Evolutionary conservation across 1,140 invertebrate genomes (phyloP), one percentile per base, ranked within the genome.

Genomic region (Glomeris maerens): DNA sequence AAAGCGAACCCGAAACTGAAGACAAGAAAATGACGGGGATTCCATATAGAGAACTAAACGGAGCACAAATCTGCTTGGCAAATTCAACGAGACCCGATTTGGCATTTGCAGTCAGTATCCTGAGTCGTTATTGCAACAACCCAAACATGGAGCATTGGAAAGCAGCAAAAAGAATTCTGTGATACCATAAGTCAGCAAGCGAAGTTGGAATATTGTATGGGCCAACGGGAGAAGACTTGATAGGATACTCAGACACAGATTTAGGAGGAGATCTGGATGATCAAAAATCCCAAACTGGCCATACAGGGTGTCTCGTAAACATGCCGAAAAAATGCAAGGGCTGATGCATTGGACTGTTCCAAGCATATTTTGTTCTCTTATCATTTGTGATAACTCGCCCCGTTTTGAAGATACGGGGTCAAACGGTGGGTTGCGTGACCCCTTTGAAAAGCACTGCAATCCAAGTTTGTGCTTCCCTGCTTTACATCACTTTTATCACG

Each of bases 241-340:
- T n/a, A 2, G 45, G 41, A 13, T 50, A 23, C 20, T 23, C 49
- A 50, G 49, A 50, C 28, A 23, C 49, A 4, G 44, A 49, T 10
- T 48, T n/a, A 7, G 45, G 21, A 7, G 21, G 14, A 3, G 21
- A 49, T 10, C 2, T 22, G n/a, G 14, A 17, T n/a, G 4, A 48
- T 23, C 20, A 22, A n/a, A 52, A 52, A 23, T 52, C 51, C 31
- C 22, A 48, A 38, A 7, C 27, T 39, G 27, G 47, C 25, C 40
- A 48, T n/a, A n/a, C n/a, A n/a, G n/a, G n/a, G n/a, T n/a, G n/a
- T n/a, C n/a, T n/a, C n/a, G n/a, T n/a, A n/a, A n/a, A n/a, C n/a
- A n/a, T n/a, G n/a, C n/a, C n/a, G n/a, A n/a, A n/a, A n/a, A n/a
- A n/a, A n/a, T n/a, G n/a, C n/a, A n/a, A n/a, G n/a, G n/a, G n/a